phyloP scores from a whole-genome alignment of 2,888 invertebrate species.

The Idaea aversata region DNA sequence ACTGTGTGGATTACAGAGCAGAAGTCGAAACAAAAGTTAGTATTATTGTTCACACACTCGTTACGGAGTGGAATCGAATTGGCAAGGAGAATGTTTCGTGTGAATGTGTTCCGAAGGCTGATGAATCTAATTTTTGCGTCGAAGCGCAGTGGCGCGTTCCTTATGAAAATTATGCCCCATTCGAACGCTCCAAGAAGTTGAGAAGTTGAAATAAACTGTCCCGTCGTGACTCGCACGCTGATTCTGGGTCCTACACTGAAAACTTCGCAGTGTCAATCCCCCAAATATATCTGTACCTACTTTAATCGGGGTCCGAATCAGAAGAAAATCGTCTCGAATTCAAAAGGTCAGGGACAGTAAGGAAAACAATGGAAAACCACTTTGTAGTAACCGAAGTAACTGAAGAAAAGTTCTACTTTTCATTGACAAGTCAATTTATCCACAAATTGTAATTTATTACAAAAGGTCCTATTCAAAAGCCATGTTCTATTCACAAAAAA shows the following conservation, averaged over 20 bases:
- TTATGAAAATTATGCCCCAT: slow-evolving; percentile 78
- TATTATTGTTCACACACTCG: slow-evolving; percentile 61
- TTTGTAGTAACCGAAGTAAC: no score
- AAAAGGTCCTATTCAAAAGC: background rate
- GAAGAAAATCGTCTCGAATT: no score
- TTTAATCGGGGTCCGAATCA: no score
- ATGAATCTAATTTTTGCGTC: slow-evolving; percentile 76
- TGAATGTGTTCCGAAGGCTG: slow-evolving; percentile 62
- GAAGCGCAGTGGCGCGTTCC: slow-evolving; percentile 61
- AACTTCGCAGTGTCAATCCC: background rate
- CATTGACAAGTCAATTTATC: no score
- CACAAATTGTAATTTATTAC: background rate
- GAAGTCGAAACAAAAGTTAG: slow-evolving; percentile 59
- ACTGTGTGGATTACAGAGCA: slow-evolving; percentile 36
- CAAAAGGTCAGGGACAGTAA: no score
- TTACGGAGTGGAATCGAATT: slow-evolving; percentile 67
- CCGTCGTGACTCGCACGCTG: slow-evolving; percentile 71
- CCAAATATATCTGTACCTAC: background rate
- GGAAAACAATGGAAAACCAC: no score
- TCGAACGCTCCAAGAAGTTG: slow-evolving; percentile 70
- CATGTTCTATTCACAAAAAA: background rate
- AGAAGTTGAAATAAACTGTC: slow-evolving; percentile 77
- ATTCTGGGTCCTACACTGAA: slow-evolving; percentile 34
- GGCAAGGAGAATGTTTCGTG: slow-evolving; percentile 56
- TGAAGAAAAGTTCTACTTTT: no score